Evolutionary conservation across 2,797 vertebrate genomes (phyloP), one percentile per base, ranked within the genome.

Genomic region (Capromys pilorides): DNA sequence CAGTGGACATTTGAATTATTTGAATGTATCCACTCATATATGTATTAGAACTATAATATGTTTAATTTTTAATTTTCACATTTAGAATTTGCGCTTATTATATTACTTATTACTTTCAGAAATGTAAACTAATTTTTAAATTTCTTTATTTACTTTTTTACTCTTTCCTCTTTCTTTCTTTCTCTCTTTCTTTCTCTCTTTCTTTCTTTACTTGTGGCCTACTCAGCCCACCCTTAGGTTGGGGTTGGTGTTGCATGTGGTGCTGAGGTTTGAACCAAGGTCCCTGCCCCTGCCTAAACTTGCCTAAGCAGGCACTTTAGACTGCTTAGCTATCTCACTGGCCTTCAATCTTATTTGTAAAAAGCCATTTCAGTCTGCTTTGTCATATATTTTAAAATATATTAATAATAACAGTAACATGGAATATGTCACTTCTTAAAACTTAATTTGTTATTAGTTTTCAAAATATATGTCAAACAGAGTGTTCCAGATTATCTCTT

Each of bases 371-470:
- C 82, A 67, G 0, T 66, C 90, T 86, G 21, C 18, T 67, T 45
- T 85, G 10, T 45, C 9, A 90, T 66, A 81, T 90, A 61, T 59
- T 93, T 81, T 89, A 92, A 36, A 89, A 41, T 8, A 57, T 79
- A 57, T 45, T 86, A 28, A 78, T 78, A 1, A 78, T n/a, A 94
- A 80, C 19, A 88, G 66, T 82, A 89, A 75, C 2, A 71, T 22
- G 6, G 91, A 92, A 88, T 78, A 69, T 39, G 10, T 62, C 3
- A 14, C 84, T 84, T 57, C 85, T 78, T 94, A 11, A 11, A 26
- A 3, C 16, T 67, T 91, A 36, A 85, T 83, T 94, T 91, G 22
- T 59, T 91, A 62, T 79, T 91, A 92, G 64, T 94, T 93, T 88
- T 64, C 12, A 84, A 64, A 82, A 57, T 86, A 6, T 59, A 61